Evolutionary conservation across 2,888 invertebrate genomes (phyloP).

Genomic region (Limnephilus rhombicus): DNA sequence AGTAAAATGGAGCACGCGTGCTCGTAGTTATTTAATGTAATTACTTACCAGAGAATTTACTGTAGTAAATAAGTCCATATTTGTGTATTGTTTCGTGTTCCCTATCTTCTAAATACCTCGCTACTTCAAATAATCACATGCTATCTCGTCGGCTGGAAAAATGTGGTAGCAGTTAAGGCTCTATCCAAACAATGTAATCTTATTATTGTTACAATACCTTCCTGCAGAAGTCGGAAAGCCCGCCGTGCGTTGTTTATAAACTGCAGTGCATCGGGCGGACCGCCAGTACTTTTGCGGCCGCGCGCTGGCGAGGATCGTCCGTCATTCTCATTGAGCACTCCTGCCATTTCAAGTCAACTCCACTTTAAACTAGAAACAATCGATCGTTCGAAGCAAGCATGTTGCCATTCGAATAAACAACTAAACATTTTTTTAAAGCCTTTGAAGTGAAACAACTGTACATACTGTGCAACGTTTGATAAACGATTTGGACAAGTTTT

Average conservation of each 20-base stretch:
- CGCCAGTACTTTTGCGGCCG: conserved; percentile 52
- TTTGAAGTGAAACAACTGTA: neutral
- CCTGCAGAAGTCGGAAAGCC: conserved; percentile 19
- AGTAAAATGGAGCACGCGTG: neutral
- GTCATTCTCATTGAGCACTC: neutral
- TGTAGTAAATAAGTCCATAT: neutral
- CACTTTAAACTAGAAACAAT: conserved; percentile 42
- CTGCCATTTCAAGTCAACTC: conserved; percentile 29
- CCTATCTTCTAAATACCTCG: neutral
- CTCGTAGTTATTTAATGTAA: neutral
- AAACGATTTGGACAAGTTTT: neutral
- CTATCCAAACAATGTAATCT: conserved; percentile 50
- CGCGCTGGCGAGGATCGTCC: conserved; percentile 27
- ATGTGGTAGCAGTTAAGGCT: conserved; percentile 43
- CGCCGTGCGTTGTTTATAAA: conserved; percentile 51
- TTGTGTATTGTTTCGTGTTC: neutral
- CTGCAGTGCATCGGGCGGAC: conserved; percentile 47
- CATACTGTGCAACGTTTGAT: neutral
- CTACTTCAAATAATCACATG: neutral
- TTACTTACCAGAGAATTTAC: neutral
- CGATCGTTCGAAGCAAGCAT: conserved; percentile 28
- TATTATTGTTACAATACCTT: conserved; percentile 39
- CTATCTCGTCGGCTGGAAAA: conserved; percentile 42
- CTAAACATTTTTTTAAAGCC: neutral
- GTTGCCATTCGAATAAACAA: conserved; percentile 30